Percentiles rank a stretch among this genome's conserved stretches.
These are phyloP conservation scores for Pseudanteris insignis DNA, from an alignment of 2,888 invertebrate genomes.

Conservation along the genomic window DNA sequence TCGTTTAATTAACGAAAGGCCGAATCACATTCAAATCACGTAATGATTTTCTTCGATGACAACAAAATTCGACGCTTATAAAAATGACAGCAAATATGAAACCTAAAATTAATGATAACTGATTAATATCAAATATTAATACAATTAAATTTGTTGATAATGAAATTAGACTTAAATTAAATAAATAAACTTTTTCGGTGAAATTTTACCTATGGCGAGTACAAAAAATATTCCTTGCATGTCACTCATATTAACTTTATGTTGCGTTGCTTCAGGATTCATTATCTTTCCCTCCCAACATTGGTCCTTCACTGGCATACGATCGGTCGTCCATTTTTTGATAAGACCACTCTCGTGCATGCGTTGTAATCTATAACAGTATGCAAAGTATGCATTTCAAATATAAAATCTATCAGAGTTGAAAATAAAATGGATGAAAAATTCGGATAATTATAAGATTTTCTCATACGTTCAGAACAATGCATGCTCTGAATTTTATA, in stretches of 20 bases:
- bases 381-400: too few relatives aligned
- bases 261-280: constrained; percentile 78
- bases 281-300: constrained; percentile 75
- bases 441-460: too few relatives aligned
- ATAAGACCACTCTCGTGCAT: constrained; percentile 88
- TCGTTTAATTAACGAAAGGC: constrained; percentile 63
- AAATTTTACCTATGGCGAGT: constrained; percentile 75
- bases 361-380: constrained; percentile 75
- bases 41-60: constrained; percentile 62
- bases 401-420: too few relatives aligned
- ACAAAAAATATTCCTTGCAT: constrained; percentile 95
- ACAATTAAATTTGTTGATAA: too few relatives aligned
- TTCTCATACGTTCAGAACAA: too few relatives aligned
- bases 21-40: constrained; percentile 68
- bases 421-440: too few relatives aligned
- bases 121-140: constrained; percentile 5
- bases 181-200: background rate
- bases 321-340: constrained; percentile 81
- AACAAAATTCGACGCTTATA: constrained; percentile 68
- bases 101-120: constrained; percentile 68
- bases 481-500: too few relatives aligned
- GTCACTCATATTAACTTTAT: constrained; percentile 87
- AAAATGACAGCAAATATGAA: constrained; percentile 66
- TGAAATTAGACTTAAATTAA: too few relatives aligned
- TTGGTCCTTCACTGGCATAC: constrained; percentile 80